A percentile compares a stretch with the other conserved stretches of the same genome.
These are phyloP conservation scores for Uropetala carovei DNA, from an alignment of 2,888 invertebrate species.

Conservation along the genomic window DNA sequence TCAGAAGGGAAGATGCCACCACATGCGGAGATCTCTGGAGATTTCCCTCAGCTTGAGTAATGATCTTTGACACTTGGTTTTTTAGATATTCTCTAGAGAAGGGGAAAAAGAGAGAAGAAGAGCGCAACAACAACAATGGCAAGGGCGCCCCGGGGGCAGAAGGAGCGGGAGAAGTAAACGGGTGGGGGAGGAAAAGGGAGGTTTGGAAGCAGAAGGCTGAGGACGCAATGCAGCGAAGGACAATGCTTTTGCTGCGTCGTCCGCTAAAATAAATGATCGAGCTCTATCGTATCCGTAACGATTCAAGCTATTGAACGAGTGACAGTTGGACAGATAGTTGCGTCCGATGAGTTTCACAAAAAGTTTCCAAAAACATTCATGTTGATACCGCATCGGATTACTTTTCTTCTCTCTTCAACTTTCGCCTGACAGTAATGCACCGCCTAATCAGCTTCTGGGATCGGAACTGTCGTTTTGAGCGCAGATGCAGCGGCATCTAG, in stretches of 20 bases:
- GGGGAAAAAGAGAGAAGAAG: not conserved
- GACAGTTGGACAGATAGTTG: conserved; percentile 29
- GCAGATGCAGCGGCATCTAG: no score
- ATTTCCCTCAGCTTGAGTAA: conserved; percentile 50
- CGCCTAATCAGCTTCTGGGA: not conserved
- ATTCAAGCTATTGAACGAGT: not conserved
- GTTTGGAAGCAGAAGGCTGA: not conserved
- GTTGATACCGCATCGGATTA: conserved; percentile 32
- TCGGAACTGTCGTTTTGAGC: no score
- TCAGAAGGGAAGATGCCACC: conserved; percentile 21
- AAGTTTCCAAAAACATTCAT: conserved; percentile 24
- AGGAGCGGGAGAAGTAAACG: not conserved
- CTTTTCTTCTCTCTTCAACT: not conserved
- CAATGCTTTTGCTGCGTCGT: conserved; percentile 17
- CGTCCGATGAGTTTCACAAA: conserved; percentile 8
- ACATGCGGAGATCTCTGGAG: conserved; percentile 41
- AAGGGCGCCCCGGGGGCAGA: not conserved
- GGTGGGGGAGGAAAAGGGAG: not conserved
- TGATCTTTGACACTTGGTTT: conserved; percentile 55
- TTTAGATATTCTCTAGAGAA: not conserved
- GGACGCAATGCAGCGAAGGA: not conserved
- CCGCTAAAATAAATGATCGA: conserved; percentile 29
- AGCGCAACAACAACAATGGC: not conserved
- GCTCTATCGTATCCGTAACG: conserved; percentile 8
- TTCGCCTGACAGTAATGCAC: not conserved